phyloP scores from a whole-genome alignment of 2,113 vertebrate species.

The Halichoeres trimaculatus region DNA sequence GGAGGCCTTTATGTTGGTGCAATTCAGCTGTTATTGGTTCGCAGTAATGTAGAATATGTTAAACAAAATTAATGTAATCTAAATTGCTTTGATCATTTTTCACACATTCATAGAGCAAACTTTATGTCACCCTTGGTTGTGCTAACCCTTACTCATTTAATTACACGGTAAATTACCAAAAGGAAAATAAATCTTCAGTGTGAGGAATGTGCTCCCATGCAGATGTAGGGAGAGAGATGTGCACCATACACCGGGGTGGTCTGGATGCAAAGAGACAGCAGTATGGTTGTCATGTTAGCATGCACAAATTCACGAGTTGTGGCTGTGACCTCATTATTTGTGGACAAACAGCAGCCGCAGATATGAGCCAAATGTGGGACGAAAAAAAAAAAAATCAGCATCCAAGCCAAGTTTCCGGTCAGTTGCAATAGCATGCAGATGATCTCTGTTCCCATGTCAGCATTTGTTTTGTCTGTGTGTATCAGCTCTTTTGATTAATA shows the following conservation, averaged over 20 bases:
- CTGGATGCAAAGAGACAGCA: constrained; percentile 5
- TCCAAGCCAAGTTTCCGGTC: constrained; percentile 2
- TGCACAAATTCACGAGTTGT: constrained; percentile 2
- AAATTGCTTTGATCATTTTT: background rate
- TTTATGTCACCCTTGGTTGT: background rate
- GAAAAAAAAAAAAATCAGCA: background rate
- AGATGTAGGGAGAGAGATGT: background rate
- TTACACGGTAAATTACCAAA: background rate
- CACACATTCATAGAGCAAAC: background rate
- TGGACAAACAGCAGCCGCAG: background rate
- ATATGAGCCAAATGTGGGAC: constrained; percentile 3
- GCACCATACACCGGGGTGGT: background rate
- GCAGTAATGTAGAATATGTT: background rate
- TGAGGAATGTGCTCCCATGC: background rate
- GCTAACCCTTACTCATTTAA: background rate
- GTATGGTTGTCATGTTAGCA: background rate
- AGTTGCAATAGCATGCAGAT: constrained; percentile 2
- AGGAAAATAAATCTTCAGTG: background rate
- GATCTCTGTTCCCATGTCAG: constrained; percentile 32
- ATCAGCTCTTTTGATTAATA: constrained; percentile 33
- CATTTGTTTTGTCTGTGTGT: constrained; percentile 25
- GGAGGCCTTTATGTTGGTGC: too few relatives aligned
- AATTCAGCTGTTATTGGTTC: too few relatives aligned
- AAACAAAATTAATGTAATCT: background rate
- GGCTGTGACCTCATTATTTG: constrained; percentile 36